These are phyloP conservation scores for Anniella stebbinsi DNA, from an alignment of 2,797 vertebrate genomes.

Conservation along the genomic window DNA sequence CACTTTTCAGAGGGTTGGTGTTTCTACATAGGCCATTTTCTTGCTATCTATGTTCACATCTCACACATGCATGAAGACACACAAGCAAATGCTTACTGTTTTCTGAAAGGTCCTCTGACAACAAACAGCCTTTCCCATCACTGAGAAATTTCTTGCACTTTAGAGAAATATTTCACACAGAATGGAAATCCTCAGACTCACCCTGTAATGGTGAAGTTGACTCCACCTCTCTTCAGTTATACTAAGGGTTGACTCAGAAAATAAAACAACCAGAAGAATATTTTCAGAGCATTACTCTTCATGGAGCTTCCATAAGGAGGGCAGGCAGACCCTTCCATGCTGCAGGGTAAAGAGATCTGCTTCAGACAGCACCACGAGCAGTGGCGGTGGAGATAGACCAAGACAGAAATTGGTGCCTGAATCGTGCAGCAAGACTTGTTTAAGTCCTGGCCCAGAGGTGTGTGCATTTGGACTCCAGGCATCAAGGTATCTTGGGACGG, in stretches of 20 bases:
- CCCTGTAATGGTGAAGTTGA: neutral
- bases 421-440: neutral
- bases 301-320: no score
- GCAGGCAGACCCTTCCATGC: neutral
- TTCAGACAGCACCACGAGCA: neutral
- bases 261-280: no score
- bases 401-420: neutral
- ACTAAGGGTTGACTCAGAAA: neutral
- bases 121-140: neutral
- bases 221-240: neutral
- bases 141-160: neutral
- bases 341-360: neutral
- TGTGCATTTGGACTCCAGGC: neutral
- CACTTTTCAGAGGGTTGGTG: no score
- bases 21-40: neutral
- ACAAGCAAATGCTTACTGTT: neutral
- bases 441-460: neutral
- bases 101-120: neutral
- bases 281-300: no score
- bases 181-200: neutral
- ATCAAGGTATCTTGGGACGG: neutral
- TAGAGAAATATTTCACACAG: neutral
- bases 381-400: neutral
- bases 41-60: no score
- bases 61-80: neutral